Evolutionary conservation across 2,113 vertebrate genomes (phyloP).

Genomic region (Vulpes lagopus): DNA sequence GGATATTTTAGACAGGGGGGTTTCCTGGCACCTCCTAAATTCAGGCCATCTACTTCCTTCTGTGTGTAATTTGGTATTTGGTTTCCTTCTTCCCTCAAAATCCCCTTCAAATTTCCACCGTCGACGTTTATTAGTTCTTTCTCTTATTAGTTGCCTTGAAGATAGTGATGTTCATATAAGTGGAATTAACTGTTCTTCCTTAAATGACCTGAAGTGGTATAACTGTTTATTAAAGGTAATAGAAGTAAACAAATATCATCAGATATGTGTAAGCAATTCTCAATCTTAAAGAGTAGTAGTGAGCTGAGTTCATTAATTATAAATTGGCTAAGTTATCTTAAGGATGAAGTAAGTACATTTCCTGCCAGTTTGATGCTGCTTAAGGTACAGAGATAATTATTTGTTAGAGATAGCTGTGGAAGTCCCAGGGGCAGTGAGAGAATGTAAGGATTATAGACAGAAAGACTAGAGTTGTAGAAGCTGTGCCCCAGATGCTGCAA

Average conservation of each 20-base stretch:
- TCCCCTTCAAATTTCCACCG: slow-evolving; percentile 24
- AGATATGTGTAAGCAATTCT: background rate
- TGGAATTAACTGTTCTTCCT: background rate
- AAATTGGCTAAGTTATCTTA: background rate
- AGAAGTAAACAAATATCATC: background rate
- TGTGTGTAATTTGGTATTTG: background rate
- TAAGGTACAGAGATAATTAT: background rate
- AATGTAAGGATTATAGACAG: background rate
- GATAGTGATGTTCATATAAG: background rate
- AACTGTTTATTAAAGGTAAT: background rate
- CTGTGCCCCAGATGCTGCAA: background rate
- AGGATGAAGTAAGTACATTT: background rate
- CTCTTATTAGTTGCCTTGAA: background rate
- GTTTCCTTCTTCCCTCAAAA: background rate
- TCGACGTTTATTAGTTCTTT: background rate
- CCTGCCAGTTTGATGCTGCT: background rate
- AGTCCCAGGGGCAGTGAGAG: background rate
- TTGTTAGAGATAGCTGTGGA: background rate
- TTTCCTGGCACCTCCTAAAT: slow-evolving; percentile 36
- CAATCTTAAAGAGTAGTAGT: background rate
- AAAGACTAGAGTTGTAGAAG: background rate
- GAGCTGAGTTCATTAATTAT: background rate
- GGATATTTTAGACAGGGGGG: slow-evolving; percentile 1
- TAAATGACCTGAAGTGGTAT: background rate
- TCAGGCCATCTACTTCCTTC: background rate